phyloP scores from a whole-genome alignment of 2,113 vertebrate genomes.

The Beaufortia kweichowensis region DNA sequence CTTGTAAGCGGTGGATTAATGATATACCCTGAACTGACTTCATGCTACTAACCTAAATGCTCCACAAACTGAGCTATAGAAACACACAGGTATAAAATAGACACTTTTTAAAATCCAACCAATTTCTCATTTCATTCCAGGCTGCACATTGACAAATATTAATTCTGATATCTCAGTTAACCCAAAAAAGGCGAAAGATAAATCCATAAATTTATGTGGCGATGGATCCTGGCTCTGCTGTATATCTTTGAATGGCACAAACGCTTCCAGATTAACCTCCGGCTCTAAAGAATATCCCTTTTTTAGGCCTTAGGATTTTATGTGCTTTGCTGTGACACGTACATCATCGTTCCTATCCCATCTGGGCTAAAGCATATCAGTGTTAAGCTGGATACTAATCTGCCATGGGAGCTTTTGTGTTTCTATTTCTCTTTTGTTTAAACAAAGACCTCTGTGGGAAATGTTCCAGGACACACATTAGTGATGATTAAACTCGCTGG shows the following conservation, averaged over 20 bases:
- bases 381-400: constrained; percentile 57
- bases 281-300: constrained; percentile 40
- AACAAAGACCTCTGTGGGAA: constrained; percentile 54
- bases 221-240: neutral
- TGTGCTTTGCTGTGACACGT: constrained; percentile 44
- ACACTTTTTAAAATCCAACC: too few relatives aligned
- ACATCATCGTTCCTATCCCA: constrained; percentile 48
- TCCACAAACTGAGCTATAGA: too few relatives aligned
- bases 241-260: constrained; percentile 34
- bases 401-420: constrained; percentile 51
- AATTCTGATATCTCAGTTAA: neutral
- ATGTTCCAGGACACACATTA: constrained; percentile 59
- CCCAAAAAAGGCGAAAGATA: constrained; percentile 16
- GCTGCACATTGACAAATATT: neutral
- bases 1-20: too few relatives aligned
- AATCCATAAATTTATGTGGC: constrained; percentile 25
- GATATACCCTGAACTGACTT: too few relatives aligned
- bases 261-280: constrained; percentile 49
- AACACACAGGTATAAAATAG: too few relatives aligned
- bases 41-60: too few relatives aligned
- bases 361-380: constrained; percentile 53
- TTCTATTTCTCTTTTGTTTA: constrained; percentile 55
- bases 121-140: too few relatives aligned
- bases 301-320: constrained; percentile 43
- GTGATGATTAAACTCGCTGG: constrained; percentile 56